These are phyloP conservation scores for Chunga burmeisteri DNA, from an alignment of 2,113 vertebrate species.

Conservation along the genomic window DNA sequence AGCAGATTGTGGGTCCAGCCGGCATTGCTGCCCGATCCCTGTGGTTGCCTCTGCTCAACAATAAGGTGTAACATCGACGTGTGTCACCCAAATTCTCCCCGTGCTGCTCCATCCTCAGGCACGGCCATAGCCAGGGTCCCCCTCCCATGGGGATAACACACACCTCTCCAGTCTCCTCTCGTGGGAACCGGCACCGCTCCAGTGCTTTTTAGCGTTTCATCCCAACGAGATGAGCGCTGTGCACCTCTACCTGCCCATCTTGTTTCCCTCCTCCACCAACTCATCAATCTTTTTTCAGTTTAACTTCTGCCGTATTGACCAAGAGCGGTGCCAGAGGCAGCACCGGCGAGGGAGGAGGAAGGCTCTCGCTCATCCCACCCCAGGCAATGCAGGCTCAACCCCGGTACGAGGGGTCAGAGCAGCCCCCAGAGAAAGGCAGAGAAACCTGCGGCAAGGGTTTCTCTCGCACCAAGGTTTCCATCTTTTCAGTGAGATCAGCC, in stretches of 20 bases:
- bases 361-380: background rate
- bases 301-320: background rate
- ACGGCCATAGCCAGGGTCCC: fast-evolving
- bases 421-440: background rate
- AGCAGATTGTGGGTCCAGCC: background rate
- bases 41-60: background rate
- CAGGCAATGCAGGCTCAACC: background rate
- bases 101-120: background rate
- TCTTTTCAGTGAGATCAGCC: no score
- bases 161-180: no score
- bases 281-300: background rate
- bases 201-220: background rate
- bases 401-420: background rate
- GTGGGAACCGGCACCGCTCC: fast-evolving
- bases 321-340: no score
- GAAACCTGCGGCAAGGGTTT: fast-evolving
- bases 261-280: background rate
- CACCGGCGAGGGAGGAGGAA: background rate
- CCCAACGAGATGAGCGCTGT: background rate
- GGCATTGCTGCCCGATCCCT: background rate
- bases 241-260: no score
- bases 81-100: background rate
- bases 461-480: background rate
- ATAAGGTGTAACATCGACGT: fast-evolving
- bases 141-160: no score